Conservation (phyloP, 2,888 invertebrate species). For the Elmis aenea region DNA sequence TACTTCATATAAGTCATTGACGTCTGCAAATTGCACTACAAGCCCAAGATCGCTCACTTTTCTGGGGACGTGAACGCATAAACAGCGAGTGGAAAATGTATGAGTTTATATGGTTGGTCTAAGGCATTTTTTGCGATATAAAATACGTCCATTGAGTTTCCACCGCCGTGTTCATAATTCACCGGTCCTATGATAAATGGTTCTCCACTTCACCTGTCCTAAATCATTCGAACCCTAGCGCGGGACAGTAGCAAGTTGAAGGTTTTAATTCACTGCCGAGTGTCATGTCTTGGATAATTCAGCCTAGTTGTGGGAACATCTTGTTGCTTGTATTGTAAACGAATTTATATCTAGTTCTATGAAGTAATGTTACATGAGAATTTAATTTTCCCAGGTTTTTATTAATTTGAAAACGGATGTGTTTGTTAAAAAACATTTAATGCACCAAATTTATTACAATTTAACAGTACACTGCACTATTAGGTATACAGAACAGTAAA, state of each 20-base stretch:
- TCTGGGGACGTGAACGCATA: no score
- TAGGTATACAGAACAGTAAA: no score
- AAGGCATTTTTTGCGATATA: slow-evolving; percentile 33
- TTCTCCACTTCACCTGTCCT: slow-evolving; percentile 38
- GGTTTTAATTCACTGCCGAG: slow-evolving; percentile 34
- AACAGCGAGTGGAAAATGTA: slow-evolving; percentile 20
- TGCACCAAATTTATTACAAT: no score
- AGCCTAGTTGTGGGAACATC: slow-evolving; percentile 25
- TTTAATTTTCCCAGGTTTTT: no score
- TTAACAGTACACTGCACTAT: no score
- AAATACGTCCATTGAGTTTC: slow-evolving; percentile 40
- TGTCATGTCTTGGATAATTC: slow-evolving; percentile 34
- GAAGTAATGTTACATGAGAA: no score
- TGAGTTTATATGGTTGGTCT: slow-evolving; percentile 32
- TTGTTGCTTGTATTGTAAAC: slow-evolving; percentile 30
- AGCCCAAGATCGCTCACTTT: no score
- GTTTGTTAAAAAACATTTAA: slow-evolving; percentile 23
- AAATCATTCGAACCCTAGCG: slow-evolving; percentile 30
- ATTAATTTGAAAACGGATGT: no score
- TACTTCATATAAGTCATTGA: no score
- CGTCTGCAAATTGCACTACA: no score
- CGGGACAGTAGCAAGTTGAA: slow-evolving; percentile 30
- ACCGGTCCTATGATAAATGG: slow-evolving; percentile 39
- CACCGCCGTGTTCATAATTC: slow-evolving; percentile 39
- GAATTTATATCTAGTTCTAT: slow-evolving; percentile 29